Evolutionary conservation across 2,797 vertebrate species (phyloP), one percentile per base, ranked within the genome.

Genomic region (Characodon lateralis): DNA sequence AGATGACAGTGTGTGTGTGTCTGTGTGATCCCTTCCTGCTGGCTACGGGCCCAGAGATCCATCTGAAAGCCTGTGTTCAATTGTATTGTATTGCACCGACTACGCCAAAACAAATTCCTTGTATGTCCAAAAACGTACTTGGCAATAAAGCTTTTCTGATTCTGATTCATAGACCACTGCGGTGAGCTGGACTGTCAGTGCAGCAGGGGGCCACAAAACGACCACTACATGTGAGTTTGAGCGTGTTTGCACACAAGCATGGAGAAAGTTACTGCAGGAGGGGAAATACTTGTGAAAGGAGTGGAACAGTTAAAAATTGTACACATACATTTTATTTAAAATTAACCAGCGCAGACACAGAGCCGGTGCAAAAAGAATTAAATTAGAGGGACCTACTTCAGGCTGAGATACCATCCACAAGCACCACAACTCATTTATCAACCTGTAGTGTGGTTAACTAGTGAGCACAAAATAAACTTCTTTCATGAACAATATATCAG

Each of bases 1-100:
- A 7, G 80, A 22, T 83, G 78, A 89, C 87, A 87, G 81, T 81
- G 55, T 80, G 84, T 80, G 84, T 81, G 72, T 87, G 88, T 90
- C 73, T 82, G 81, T 78, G 76, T 84, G 83, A 91, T 89, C 88
- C 73, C 73, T 16, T 61, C 76, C 73, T 28, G n/a, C 84, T 93
- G 92, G 90, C 89, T 48, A 12, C 0, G 39, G 2, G 85, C 91
- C 90, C 80, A 48, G 84, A 87, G 78, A 78, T 73, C 81, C 79
- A 41, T 81, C 79, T 74, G 31, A 70, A 69, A 76, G 48, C 68
- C 73, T 39, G 79, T 1, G 70, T 75, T 85, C 89, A 87, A 1
- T 28, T 28, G 28, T 28, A 28, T 28, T 28, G 28, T 28, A 28
- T 28, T 28, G 28, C 28, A 28, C 28, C 28, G 28, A 28, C 28